Evolutionary conservation across 2,888 invertebrate genomes (phyloP), one percentile per base, ranked within the genome.

Genomic region (Gandaritis pyraliata): DNA sequence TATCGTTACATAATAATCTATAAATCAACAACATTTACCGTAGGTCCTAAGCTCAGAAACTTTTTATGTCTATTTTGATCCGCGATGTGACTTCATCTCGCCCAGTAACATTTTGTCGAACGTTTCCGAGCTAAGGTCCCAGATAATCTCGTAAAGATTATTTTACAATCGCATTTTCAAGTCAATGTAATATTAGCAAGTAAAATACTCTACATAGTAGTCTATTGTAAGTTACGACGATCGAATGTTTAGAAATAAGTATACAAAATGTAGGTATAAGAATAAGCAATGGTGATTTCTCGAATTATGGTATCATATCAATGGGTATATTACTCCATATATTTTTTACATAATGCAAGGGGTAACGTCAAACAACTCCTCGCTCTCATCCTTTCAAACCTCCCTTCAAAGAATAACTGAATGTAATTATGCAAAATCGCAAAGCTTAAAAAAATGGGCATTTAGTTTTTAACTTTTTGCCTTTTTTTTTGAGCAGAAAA

Each of bases 301-400:
- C 30, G 23, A 52, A 36, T 45, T 15, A 55, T 52, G 49, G 29
- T 49, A 51, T 55, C 48, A 41, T 59, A 47, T 47, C 46, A 52
- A 46, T 54, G 63, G 55, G 59, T 62, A 55, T 53, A 46, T 61
- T 56, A 63, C 57, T 64, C 57, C 57, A 58, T 57, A 49, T 49
- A 55, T 38, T 46, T 23, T 48, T 56, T 48, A 33, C n/a, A n/a
- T n/a, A n/a, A n/a, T n/a, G n/a, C n/a, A n/a, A n/a, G n/a, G n/a
- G n/a, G n/a, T n/a, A n/a, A n/a, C n/a, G n/a, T n/a, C n/a, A n/a
- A n/a, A n/a, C n/a, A n/a, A n/a, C n/a, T n/a, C n/a, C n/a, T n/a
- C n/a, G n/a, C n/a, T n/a, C n/a, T n/a, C n/a, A n/a, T n/a, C n/a
- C n/a, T n/a, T n/a, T n/a, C n/a, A n/a, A n/a, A n/a, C n/a, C n/a